Evolutionary conservation across 2,797 vertebrate genomes (phyloP), one percentile per base, ranked within the genome.

Genomic region (Micromesistius poutassou): DNA sequence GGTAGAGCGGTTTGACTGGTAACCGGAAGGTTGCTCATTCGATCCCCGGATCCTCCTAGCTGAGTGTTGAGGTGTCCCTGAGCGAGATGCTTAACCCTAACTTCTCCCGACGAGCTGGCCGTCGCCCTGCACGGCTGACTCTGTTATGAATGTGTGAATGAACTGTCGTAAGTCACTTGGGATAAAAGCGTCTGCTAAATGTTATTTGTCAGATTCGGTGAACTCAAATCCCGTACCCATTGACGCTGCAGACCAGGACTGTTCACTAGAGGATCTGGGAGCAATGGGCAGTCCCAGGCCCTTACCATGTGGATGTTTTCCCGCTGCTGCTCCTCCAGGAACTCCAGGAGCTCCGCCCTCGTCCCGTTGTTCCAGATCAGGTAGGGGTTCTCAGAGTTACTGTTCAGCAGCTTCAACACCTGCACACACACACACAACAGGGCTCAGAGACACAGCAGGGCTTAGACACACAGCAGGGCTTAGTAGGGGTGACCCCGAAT

Each of bases 331-430:
- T 40, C 88, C 91, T 98, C 96, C 88, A 99, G 93, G 87, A 99
- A 99, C 88, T 99, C 98, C 75, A 98, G 89, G 72, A 99, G 94
- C 87, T 99, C 98, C 1, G 96, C 97, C 91, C 98, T 90, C 2
- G 98, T 99, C 3, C 95, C 94, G 22, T 99, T 99, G 91, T 97
- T 99, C 98, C 98, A 99, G 91, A 99, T 99, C 85, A 99, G 91
- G 83, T 99, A 99, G 0, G 98, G 97, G 74, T 94, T 99, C 91
- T 99, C 98, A 0, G 97, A 97, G 87, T 99, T 99, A 88, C 97
- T 98, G 82, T 99, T 99, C 40, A 99, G 93, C 93, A 97, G 95
- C 94, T 99, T 99, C 89, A 99, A 87, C 74, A 97, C 96, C 98
- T 98, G 88, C 30, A 86, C 0, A 30, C 22, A 85, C 73, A 77